Conservation (phyloP, 2,113 vertebrate species). For the Dryoscopus gambensis region DNA sequence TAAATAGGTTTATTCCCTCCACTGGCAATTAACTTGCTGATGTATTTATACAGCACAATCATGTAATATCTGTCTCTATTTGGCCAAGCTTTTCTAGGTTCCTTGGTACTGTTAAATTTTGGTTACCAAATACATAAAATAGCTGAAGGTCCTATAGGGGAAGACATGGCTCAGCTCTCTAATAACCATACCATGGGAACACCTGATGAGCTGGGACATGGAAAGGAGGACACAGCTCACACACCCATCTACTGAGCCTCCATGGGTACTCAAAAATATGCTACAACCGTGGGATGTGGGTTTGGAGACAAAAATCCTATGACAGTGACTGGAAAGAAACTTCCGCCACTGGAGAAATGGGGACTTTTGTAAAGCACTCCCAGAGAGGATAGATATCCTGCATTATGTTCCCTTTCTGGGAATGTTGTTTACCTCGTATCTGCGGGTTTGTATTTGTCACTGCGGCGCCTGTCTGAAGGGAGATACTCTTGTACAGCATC, state of each 20-base stretch:
- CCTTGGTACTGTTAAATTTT: neutral
- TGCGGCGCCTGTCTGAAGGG: neutral
- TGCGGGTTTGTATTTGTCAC: neutral
- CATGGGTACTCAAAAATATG: neutral
- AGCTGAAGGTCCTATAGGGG: neutral
- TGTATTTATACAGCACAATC: neutral
- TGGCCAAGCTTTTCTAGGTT: neutral
- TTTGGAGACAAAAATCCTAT: neutral
- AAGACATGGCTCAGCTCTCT: fast-evolving
- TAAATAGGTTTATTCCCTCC: neutral
- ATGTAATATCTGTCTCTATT: neutral
- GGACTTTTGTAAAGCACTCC: neutral
- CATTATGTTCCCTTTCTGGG: neutral
- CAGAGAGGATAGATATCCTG: neutral
- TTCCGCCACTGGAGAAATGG: neutral
- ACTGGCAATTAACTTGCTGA: neutral
- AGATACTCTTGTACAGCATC: neutral
- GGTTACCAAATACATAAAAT: neutral
- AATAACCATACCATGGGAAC: neutral
- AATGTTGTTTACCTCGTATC: neutral
- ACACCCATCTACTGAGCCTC: neutral
- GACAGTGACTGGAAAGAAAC: neutral
- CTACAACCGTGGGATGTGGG: neutral
- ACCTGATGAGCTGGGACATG: neutral
- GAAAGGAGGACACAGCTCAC: neutral